A percentile compares a stretch with the other conserved stretches of the same genome.
Evolutionary conservation across 2,113 vertebrate species (phyloP).

Genomic region (Paralichthys olivaceus): DNA sequence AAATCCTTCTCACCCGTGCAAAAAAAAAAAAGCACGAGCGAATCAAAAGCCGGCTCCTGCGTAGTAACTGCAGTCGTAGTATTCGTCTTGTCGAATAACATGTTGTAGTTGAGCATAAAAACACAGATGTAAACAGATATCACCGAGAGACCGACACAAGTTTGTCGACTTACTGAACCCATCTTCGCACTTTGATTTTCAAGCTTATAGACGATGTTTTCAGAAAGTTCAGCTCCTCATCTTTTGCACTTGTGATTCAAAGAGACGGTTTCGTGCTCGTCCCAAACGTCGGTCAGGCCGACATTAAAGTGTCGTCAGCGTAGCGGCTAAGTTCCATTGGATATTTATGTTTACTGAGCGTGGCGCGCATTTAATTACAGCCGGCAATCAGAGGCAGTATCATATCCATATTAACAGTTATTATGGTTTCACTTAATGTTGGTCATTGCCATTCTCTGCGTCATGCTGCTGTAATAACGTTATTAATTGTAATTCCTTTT

Average conservation of each 20-base stretch:
- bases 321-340: neutral
- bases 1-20: neutral
- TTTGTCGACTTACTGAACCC: neutral
- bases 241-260: neutral
- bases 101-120: no score
- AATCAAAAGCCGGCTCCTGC: neutral
- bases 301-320: neutral
- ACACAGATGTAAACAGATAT: neutral
- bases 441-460: conserved; percentile 40
- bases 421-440: conserved; percentile 27
- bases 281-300: neutral
- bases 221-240: neutral
- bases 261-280: neutral
- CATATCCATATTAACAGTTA: conserved; percentile 37
- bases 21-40: neutral
- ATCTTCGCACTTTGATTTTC: neutral
- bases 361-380: conserved; percentile 24
- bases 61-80: neutral
- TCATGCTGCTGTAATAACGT: conserved; percentile 46
- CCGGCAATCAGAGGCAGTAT: conserved; percentile 28
- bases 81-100: neutral
- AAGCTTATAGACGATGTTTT: neutral
- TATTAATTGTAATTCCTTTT: conserved; percentile 70
- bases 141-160: neutral
- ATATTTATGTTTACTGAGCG: neutral